phyloP scores from a whole-genome alignment of 2,888 invertebrate species.

The Diabrotica balteata region DNA sequence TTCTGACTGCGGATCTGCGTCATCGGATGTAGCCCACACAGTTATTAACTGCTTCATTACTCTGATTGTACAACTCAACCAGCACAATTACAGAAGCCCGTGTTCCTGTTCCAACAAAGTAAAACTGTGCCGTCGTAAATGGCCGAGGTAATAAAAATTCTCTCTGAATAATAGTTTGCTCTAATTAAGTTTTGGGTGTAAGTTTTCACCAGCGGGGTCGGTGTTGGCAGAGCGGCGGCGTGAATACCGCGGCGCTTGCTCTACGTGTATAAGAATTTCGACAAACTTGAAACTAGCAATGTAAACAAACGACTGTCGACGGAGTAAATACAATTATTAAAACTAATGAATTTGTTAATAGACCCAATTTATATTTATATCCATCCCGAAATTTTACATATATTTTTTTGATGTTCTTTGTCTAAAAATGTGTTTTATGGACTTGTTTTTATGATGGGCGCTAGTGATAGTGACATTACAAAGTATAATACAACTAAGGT shows the following conservation, averaged over 20 bases:
- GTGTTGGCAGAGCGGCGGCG: not conserved
- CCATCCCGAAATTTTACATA: too few relatives aligned
- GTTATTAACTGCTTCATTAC: constrained; percentile 49
- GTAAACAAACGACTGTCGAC: too few relatives aligned
- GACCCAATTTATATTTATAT: too few relatives aligned
- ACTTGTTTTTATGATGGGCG: too few relatives aligned
- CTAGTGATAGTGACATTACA: too few relatives aligned
- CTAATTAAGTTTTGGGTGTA: constrained; percentile 32
- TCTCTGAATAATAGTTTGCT: constrained; percentile 35
- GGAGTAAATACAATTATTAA: too few relatives aligned
- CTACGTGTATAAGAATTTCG: constrained; percentile 21
- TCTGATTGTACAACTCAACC: constrained; percentile 42
- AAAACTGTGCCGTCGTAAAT: constrained; percentile 34
- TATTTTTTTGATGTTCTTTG: too few relatives aligned
- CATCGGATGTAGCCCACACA: constrained; percentile 38
- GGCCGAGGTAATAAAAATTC: constrained; percentile 33
- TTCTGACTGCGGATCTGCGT: constrained; percentile 21
- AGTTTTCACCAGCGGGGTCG: constrained; percentile 10
- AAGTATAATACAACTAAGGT: too few relatives aligned
- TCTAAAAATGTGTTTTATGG: too few relatives aligned
- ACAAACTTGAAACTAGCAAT: constrained; percentile 25
- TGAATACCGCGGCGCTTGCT: not conserved
- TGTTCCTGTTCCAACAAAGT: constrained; percentile 33
- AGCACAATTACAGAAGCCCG: constrained; percentile 42
- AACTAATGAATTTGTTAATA: too few relatives aligned